Evolutionary conservation across 2,113 vertebrate species (phyloP).

Genomic region (Gobius niger): DNA sequence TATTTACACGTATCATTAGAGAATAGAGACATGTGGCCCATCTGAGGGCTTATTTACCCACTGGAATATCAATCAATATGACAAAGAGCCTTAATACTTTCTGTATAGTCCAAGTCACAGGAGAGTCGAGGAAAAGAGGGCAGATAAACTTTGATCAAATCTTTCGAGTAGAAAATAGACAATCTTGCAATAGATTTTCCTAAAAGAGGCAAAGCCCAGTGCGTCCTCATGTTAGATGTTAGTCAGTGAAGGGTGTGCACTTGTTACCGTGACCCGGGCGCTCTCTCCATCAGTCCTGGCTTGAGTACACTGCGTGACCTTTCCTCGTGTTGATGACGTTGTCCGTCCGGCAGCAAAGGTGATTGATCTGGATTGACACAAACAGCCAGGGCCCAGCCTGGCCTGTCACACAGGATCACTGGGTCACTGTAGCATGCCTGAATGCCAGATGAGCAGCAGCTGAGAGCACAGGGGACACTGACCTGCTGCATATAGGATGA

Average conservation of each 20-base stretch:
- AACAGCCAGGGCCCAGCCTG: conserved; percentile 70
- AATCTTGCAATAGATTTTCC: conserved; percentile 1
- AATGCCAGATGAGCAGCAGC: conserved; percentile 72
- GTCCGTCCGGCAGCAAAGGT: conserved; percentile 72
- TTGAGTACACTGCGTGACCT: conserved; percentile 64
- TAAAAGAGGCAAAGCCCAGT: background rate
- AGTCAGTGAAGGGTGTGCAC: conserved; percentile 53
- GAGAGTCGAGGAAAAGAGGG: conserved; percentile 29
- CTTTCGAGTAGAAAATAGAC: conserved; percentile 2
- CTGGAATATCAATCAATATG: conserved; percentile 68
- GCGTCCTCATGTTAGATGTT: conserved; percentile 21
- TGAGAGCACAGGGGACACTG: conserved; percentile 49
- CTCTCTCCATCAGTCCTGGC: conserved; percentile 55
- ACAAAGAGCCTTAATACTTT: conserved; percentile 64
- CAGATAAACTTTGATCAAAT: conserved; percentile 8
- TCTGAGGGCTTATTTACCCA: conserved; percentile 46
- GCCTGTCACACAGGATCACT: conserved; percentile 75
- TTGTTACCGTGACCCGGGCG: conserved; percentile 54
- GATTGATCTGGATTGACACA: conserved; percentile 79
- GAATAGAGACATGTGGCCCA: conserved; percentile 57
- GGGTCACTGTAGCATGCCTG: conserved; percentile 73
- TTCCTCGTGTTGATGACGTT: conserved; percentile 65
- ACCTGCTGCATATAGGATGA: conserved; percentile 50
- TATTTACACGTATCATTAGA: conserved; percentile 75
- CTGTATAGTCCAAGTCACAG: conserved; percentile 37